Base-by-base conservation (phyloP, 1,140 invertebrate species). In the Lamellibrachia luymesi region DNA sequence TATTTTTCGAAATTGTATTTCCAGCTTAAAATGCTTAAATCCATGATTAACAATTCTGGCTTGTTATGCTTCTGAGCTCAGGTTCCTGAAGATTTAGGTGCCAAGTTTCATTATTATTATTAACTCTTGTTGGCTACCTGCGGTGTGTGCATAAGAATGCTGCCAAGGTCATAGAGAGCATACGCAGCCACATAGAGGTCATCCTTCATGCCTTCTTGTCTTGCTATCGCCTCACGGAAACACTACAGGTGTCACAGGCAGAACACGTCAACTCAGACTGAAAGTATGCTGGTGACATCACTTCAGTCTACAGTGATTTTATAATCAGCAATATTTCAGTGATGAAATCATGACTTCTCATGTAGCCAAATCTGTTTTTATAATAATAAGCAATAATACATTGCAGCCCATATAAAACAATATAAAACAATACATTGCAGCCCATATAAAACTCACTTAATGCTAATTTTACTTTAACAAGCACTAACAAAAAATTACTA, bases 101-200 rank as follows among this genome's bases (percentile, higher is more conserved):
- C 38, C 38, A 38, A 38, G 38, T 38, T 38, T 38, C 38, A 38
- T 38, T 38, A 38, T 38, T 38, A 1, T 38, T 38, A 38, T 38
- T 22, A 56, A 8, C 64, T 80, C 13, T 17, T 80, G 50, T 50
- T 97, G 95, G 95, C 96, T 95, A 97, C 97, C 94, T 97, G 95
- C 92, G 95, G 94, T 92, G 96, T 95, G 94, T 96, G 97, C 25
- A 96, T 95, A 93, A 97, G 95, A 10, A 97, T 95, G 52, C 96
- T 96, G 38, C 97, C 97, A 89, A 98, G 95, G 95, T 98, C 97
- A 95, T 97, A 98, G 50, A 97, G 95, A 52, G 97, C 97, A 96
- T 97, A 98, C 22, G 97, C 97, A 93, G 97, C 97, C 93, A 98
- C 96, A 94, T 97, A 97, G 80, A 96, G 96, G 95, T 98, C 97